Conservation (phyloP, 1,140 invertebrate genomes). For the Aphis gossypii region DNA sequence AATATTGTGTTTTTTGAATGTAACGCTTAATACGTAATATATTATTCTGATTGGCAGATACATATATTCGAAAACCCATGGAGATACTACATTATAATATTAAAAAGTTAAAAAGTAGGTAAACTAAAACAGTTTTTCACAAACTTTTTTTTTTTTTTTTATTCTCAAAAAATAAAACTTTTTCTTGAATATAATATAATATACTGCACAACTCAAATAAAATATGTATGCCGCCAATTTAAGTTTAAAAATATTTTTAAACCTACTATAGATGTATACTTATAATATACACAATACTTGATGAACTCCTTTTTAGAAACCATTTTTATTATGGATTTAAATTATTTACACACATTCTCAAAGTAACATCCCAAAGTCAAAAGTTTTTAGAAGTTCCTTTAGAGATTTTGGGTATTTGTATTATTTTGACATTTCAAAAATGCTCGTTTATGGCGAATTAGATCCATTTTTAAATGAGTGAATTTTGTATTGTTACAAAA, state of each 20-base stretch:
- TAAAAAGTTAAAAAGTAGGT: too few species aligned
- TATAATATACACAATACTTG: not conserved
- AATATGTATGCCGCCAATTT: not conserved
- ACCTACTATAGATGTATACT: not conserved
- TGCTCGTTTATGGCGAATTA: not conserved
- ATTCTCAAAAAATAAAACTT: not conserved
- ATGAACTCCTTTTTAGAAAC: not conserved
- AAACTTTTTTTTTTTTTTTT: not conserved
- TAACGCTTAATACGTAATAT: too few species aligned
- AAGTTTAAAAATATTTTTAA: not conserved
- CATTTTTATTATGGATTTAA: conserved; percentile 5
- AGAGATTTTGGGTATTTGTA: not conserved
- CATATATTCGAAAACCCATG: too few species aligned
- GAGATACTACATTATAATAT: too few species aligned
- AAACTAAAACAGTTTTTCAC: too few species aligned
- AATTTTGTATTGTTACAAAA: not conserved
- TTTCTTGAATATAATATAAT: not conserved
- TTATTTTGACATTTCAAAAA: not conserved
- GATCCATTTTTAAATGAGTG: not conserved
- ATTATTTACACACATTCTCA: not conserved
- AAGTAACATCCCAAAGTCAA: not conserved
- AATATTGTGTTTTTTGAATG: too few species aligned
- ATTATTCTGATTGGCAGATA: too few species aligned
- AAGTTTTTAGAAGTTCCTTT: not conserved
- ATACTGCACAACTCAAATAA: not conserved